Conservation (phyloP, 2,113 vertebrate genomes). For the Thermophis baileyi region DNA sequence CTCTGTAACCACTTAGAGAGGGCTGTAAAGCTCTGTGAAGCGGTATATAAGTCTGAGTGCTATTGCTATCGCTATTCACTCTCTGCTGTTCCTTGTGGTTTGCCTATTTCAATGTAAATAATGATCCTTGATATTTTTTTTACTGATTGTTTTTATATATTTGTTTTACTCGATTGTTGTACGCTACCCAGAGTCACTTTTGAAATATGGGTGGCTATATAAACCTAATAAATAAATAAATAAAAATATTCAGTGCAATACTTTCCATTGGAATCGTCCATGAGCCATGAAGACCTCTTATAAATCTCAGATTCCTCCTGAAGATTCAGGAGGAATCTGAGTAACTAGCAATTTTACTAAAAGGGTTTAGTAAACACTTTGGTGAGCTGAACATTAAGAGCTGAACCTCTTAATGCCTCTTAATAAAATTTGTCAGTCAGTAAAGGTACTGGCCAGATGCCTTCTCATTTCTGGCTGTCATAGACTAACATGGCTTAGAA, state of each 20-base stretch:
- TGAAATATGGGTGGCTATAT: background rate
- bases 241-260: background rate
- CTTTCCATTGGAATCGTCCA: background rate
- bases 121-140: background rate
- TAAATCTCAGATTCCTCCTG: no score
- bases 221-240: background rate
- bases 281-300: background rate
- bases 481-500: background rate
- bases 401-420: background rate
- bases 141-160: background rate
- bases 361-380: background rate
- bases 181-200: background rate
- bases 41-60: background rate
- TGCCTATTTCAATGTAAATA: background rate
- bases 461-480: background rate
- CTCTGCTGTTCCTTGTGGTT: background rate
- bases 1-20: background rate
- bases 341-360: background rate
- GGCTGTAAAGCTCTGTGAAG: background rate
- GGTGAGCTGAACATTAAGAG: background rate
- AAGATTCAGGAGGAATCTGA: background rate
- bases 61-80: background rate
- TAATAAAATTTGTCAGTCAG: background rate
- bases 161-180: background rate
- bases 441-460: background rate